Conservation (phyloP, 30 jellyfish, hydroid and myxozoan species). For the Catostylus mosaicus region DNA sequence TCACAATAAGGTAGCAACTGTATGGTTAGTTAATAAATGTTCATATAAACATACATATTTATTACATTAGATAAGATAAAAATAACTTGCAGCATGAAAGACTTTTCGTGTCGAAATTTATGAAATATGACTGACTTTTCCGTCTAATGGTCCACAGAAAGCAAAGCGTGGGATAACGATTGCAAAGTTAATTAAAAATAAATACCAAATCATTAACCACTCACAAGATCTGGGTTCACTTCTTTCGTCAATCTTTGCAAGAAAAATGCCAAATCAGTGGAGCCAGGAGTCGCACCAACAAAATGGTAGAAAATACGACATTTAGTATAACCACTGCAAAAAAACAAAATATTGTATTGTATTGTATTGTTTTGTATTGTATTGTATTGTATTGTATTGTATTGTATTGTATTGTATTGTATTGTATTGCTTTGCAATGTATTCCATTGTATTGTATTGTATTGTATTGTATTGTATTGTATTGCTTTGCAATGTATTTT, state of each 20-base stretch:
- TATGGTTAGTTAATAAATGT: no score
- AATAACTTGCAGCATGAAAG: no score
- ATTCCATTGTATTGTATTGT: background rate
- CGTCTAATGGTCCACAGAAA: no score
- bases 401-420: background rate
- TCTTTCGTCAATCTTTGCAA: constrained; percentile 95
- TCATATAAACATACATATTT: no score
- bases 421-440: background rate
- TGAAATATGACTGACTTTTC: no score
- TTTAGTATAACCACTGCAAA: constrained; percentile 77
- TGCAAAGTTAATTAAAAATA: no score
- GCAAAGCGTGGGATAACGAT: background rate
- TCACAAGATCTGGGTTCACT: constrained; percentile 87
- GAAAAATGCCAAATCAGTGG: constrained; percentile 98
- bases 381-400: background rate
- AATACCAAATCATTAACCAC: background rate
- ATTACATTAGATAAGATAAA: no score
- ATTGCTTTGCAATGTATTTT: no score
- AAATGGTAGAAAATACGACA: constrained; percentile 95
- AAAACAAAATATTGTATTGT: background rate
- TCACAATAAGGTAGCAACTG: no score
- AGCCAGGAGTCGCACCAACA: constrained; percentile 99
- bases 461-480: background rate
- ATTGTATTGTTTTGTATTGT: background rate
- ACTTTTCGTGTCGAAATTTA: no score